Percentiles rank a stretch among this genome's conserved stretches.
phyloP scores from a whole-genome alignment of 2,797 vertebrate species.

The Pantherophis vulpinus region DNA sequence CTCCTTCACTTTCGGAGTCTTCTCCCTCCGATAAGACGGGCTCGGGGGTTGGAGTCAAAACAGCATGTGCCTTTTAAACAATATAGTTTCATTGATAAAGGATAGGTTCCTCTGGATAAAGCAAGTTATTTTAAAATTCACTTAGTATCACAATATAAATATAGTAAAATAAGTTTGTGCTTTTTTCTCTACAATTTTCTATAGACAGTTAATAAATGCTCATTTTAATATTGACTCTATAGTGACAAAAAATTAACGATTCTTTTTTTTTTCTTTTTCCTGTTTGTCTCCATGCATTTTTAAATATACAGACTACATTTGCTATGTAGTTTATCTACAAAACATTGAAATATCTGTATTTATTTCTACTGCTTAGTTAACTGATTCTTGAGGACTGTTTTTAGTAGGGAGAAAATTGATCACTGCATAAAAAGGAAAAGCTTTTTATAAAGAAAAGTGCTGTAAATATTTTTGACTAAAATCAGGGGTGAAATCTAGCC shows the following conservation, averaged over 20 bases:
- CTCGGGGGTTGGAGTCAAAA: no score
- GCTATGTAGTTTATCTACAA: slow-evolving; percentile 54
- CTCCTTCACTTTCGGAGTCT: no score
- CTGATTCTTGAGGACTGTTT: slow-evolving; percentile 51
- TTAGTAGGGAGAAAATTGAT: not conserved
- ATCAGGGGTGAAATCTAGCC: not conserved
- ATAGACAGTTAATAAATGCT: slow-evolving; percentile 45
- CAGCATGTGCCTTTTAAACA: slow-evolving; percentile 42
- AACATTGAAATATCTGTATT: slow-evolving; percentile 50
- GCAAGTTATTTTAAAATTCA: not conserved
- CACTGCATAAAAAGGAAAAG: slow-evolving; percentile 43
- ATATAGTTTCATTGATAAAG: slow-evolving; percentile 17
- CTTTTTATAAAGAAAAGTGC: not conserved
- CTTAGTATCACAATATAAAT: slow-evolving; percentile 7
- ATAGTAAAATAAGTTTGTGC: slow-evolving; percentile 5
- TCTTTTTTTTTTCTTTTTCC: slow-evolving; percentile 59
- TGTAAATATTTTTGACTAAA: not conserved
- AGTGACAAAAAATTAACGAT: slow-evolving; percentile 50
- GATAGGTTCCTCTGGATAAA: not conserved
- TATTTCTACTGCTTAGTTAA: slow-evolving; percentile 40
- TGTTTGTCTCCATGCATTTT: slow-evolving; percentile 58
- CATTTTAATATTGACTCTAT: slow-evolving; percentile 52
- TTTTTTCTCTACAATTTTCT: slow-evolving; percentile 44
- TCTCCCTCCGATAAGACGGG: no score
- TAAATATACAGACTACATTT: slow-evolving; percentile 61